These are phyloP conservation scores for Eulemur rubriventer DNA, from an alignment of 2,797 vertebrate genomes.

Conservation along the genomic window DNA sequence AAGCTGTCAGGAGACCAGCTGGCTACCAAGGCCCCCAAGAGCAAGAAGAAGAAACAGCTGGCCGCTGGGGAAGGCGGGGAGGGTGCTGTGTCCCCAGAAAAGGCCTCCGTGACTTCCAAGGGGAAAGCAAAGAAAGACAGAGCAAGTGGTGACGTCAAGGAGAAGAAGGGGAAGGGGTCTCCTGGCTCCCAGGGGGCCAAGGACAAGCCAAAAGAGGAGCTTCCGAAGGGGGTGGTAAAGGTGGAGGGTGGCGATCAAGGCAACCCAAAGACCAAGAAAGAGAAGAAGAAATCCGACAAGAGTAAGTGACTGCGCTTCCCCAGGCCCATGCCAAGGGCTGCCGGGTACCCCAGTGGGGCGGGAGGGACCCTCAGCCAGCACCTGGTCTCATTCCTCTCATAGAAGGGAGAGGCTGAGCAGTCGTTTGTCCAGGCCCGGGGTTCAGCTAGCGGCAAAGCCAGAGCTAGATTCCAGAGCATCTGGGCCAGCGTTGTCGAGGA, in stretches of 20 bases:
- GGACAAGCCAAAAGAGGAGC: slow-evolving; percentile 64
- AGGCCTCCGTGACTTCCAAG: slow-evolving; percentile 58
- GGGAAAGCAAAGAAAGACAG: slow-evolving; percentile 61
- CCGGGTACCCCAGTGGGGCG: accelerated
- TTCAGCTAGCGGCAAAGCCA: not conserved
- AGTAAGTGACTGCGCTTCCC: slow-evolving; percentile 77
- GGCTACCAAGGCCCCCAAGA: slow-evolving; percentile 66
- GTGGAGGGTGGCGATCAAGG: slow-evolving; percentile 16
- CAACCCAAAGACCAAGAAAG: slow-evolving; percentile 62
- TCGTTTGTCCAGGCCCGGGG: not conserved
- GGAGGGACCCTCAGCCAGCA: not conserved
- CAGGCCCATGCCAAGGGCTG: accelerated
- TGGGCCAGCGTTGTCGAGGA: not conserved
- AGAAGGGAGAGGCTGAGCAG: not conserved
- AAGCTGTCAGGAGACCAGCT: slow-evolving; percentile 75
- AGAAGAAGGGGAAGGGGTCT: slow-evolving; percentile 81
- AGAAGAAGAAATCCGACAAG: slow-evolving; percentile 81
- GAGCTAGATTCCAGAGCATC: not conserved
- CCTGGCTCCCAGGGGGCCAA: slow-evolving; percentile 27
- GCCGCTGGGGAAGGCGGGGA: not conserved
- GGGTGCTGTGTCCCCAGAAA: not conserved
- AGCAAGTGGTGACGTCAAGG: slow-evolving; percentile 52
- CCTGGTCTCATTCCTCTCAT: not conserved
- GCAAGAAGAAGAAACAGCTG: slow-evolving; percentile 81
- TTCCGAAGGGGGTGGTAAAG: not conserved